Base-by-base conservation (phyloP, 2,113 vertebrate genomes). In the Pipa parva region DNA sequence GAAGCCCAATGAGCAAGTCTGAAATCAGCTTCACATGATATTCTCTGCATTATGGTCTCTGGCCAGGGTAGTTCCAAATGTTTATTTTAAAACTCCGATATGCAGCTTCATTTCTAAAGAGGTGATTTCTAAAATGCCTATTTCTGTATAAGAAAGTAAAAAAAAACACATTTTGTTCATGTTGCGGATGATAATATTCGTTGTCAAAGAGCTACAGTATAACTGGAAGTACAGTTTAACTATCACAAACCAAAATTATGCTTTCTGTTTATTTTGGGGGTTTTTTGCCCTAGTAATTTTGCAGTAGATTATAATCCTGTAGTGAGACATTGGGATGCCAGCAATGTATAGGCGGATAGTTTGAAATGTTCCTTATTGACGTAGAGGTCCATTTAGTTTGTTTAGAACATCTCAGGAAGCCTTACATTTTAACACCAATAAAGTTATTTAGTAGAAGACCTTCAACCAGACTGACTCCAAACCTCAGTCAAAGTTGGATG, bases 111-210 rank as follows among this genome's bases (percentile, higher is more conserved):
- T 42, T 42, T n/a, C n/a, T 39, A 9, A 7, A 9, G 12, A 42
- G n/a, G 7, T n/a, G 15, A 1, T 5, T 42, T 42, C 13, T 42
- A n/a, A n/a, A n/a, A n/a, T n/a, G n/a, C 15, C 39, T 2, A 42
- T 11, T 42, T 15, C 17, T 17, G 5, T 42, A 3, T 4, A 3
- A 42, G 39, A n/a, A n/a, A n/a, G n/a, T n/a, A 7, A 42, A 31
- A 42, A 18, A n/a, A n/a, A n/a, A 13, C 24, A 59, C 13, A 42
- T 39, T 59, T 59, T 59, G 57, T 42, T 59, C 57, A 59, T 59
- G 36, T 17, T 39, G 13, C 33, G 10, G 57, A 59, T 39, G 21
- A 17, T 13, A 6, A 20, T 4, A 39, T 42, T 42, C 15, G 12
- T 27, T 59, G 36, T 12, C 57, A 59, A 13, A 37, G 13, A 25